Evolutionary conservation across 1,140 invertebrate genomes (phyloP), one percentile per base, ranked within the genome.

Genomic region (Coenobita brevimanus): DNA sequence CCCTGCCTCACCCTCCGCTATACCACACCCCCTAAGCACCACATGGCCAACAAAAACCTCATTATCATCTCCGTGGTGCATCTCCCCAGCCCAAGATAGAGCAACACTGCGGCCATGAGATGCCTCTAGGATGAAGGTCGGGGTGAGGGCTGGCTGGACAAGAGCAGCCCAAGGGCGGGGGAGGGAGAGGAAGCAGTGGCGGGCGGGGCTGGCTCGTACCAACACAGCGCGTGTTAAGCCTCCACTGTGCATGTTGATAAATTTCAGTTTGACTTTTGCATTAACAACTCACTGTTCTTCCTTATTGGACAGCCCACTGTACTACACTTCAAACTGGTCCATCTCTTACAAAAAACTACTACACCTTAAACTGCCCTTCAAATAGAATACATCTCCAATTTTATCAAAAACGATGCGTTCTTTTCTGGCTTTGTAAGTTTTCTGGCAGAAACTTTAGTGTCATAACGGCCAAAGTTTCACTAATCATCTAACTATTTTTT

Each of bases 51-150:
- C 46, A 6, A 80, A 85, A 24, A 90, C 30, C 1, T 54, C n/a
- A n/a, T 81, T 15, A 38, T 64, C 3, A 27, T 71, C 69, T 38
- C 41, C 62, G 27, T 62, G 79, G 64, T 90, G 89, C 13, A 81
- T 82, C 30, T 90, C 73, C 15, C 89, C 89, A 43, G 89, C 87
- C 89, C 89, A 90, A 24, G 89, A 90, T 33, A 90, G 46, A n/a
- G 89, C 8, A 3, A 85, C 21, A n/a, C 62, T 73, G 13, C 27
- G 41, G 8, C 57, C 38, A 21, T 54, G 13, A 30, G 80, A 54
- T 8, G 57, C 30, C 33, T 78, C 88, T 2, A 89, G 41, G 27
- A 30, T 27, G 43, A 89, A 89, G 1, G 88, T 89, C 38, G 88
- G 88, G 1, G 76, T 83, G 24, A 33, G 76, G 13, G 62, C 75